These are phyloP conservation scores for Chrysochloris asiatica DNA, from an alignment of 2,113 vertebrate genomes.

Conservation along the genomic window DNA sequence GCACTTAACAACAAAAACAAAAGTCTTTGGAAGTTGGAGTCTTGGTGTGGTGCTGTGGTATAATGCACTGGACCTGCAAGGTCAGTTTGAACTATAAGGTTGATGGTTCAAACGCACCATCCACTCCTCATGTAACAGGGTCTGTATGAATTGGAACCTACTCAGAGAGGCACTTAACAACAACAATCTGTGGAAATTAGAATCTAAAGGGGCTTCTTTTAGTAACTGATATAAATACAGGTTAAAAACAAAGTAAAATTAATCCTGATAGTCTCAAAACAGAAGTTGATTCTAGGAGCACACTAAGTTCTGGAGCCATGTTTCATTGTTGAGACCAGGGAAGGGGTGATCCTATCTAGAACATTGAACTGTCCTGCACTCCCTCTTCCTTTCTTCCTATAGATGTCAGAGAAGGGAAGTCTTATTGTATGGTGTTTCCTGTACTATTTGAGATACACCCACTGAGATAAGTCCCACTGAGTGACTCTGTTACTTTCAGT, in stretches of 20 bases:
- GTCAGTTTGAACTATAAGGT: too few relatives aligned
- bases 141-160: too few relatives aligned
- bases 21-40: too few relatives aligned
- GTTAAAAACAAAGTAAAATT: conserved; percentile 38
- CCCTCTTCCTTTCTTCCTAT: not conserved
- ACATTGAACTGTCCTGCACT: not conserved
- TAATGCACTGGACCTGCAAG: too few relatives aligned
- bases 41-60: too few relatives aligned
- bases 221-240: not conserved
- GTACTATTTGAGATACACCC: conserved; percentile 8
- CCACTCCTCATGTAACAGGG: too few relatives aligned
- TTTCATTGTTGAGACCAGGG: not conserved
- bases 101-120: too few relatives aligned
- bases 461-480: too few relatives aligned
- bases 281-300: not conserved
- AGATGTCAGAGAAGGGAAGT: conserved; percentile 1
- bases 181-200: too few relatives aligned
- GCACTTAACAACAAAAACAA: too few relatives aligned
- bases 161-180: too few relatives aligned
- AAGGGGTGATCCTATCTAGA: not conserved
- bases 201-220: not conserved
- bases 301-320: not conserved
- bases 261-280: not conserved
- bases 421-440: not conserved
- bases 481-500: conserved; percentile 48